Base-by-base conservation (phyloP, 2,888 invertebrate species). In the Caenorhabditis sp. region DNA sequence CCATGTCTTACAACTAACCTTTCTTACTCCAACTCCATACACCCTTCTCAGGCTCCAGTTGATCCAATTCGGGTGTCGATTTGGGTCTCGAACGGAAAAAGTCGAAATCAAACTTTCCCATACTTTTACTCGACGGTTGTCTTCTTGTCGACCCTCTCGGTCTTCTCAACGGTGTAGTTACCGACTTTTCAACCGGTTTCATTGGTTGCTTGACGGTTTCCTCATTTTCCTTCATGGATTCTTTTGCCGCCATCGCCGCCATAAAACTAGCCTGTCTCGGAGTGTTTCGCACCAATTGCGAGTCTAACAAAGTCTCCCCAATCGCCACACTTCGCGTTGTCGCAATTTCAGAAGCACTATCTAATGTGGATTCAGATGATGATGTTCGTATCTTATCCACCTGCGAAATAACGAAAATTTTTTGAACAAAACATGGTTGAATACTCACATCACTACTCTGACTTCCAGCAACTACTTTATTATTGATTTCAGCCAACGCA, bases 231-330 rank as follows among this genome's bases (percentile, higher is more conserved):
- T 57, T 68, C n/a, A 23, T 3, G 71, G 65, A 63, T 63, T 53
- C 50, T 57, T 62, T 7, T 3, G 43, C 43, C 26, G 69, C 59
- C 56, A 78, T 68, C 4, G 78, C 78, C 20, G 78, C 78, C 73
- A 78, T 78, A 57, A 78, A 78, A 31, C 76, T 76, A n/a, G 78
- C 78, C 38, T 78, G 78, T 54, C 78, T 53, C 14, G 78, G 66
- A n/a, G 76, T 76, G 36, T 67, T 74, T n/a, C 74, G 52, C 2
- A 52, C 23, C 10, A 52, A 7, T 52, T 52, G 23, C 1, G 21
- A 8, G 23, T n/a, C n/a, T 5, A 5, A 21, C 20, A 4, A n/a
- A 20, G 23, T 10, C 3, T 21, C n/a, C 3, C 8, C 7, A 2
- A 52, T 52, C 21, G 5, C 23, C 5, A 56, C 17, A 26, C 7